Percentiles rank a stretch among this genome's conserved stretches.
These are phyloP conservation scores for Novumbra hubbsi DNA, from an alignment of 2,797 vertebrate genomes.

Conservation along the genomic window DNA sequence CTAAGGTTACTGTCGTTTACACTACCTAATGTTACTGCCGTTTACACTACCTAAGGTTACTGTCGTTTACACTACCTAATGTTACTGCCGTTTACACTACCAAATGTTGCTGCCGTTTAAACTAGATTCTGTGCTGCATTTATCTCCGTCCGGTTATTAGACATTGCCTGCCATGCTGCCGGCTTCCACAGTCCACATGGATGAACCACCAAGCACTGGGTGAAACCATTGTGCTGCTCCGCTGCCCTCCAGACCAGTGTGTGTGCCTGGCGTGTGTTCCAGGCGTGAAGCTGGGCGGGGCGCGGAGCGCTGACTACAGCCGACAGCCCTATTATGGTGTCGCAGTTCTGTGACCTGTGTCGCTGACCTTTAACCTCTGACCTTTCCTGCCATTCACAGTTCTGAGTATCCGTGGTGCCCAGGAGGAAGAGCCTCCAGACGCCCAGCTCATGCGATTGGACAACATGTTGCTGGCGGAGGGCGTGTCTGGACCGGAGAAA, in stretches of 20 bases:
- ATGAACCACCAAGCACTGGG: background rate
- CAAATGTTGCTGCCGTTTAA: too few species aligned
- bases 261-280: conserved; percentile 10
- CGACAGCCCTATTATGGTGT: conserved; percentile 54
- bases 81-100: background rate
- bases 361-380: conserved; percentile 49
- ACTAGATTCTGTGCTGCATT: background rate
- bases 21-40: background rate
- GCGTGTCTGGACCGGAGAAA: conserved; percentile 93
- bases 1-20: background rate
- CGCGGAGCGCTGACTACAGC: background rate
- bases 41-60: background rate
- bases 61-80: background rate
- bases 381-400: conserved; percentile 71
- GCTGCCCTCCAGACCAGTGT: background rate
- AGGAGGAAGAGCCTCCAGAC: conserved; percentile 95
- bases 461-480: conserved; percentile 97
- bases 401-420: conserved; percentile 94
- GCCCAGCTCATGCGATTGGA: conserved; percentile 97
- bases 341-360: conserved; percentile 40
- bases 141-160: background rate
- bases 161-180: background rate
- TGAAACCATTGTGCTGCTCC: background rate
- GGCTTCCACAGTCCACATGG: background rate
- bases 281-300: conserved; percentile 16